These are phyloP conservation scores for Coilia nasus DNA, from an alignment of 2,797 vertebrate species.

Conservation along the genomic window DNA sequence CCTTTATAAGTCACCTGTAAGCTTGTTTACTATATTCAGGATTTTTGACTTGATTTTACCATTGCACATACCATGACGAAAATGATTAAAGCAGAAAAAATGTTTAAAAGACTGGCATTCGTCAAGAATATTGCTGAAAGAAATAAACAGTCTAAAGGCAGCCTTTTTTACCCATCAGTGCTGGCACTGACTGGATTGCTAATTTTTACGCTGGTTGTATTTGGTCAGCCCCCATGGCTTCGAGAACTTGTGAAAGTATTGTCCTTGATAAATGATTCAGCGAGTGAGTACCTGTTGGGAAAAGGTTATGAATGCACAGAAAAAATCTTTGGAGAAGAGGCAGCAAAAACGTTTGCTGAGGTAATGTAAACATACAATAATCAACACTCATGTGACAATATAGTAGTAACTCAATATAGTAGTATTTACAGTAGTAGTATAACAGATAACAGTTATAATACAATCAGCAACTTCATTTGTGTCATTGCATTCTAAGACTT, in stretches of 20 bases:
- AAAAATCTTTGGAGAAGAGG: background rate
- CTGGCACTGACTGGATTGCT: background rate
- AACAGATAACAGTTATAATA: too few species aligned
- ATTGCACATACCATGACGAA: too few species aligned
- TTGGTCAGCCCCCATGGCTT: background rate
- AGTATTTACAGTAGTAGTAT: too few species aligned
- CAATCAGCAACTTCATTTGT: too few species aligned
- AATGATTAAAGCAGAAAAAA: background rate
- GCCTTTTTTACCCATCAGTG: background rate
- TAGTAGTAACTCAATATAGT: too few species aligned
- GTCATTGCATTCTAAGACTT: background rate
- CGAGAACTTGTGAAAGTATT: background rate
- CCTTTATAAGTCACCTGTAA: too few species aligned
- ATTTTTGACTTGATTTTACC: too few species aligned
- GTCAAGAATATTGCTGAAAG: background rate
- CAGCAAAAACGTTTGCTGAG: background rate
- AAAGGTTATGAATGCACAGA: background rate
- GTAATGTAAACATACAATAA: conserved; percentile 4
- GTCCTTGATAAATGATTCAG: background rate
- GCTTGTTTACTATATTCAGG: too few species aligned
- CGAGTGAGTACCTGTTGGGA: background rate
- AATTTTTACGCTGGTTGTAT: background rate
- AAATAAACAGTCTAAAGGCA: background rate
- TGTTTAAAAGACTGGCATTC: background rate
- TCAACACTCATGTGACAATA: background rate